These are phyloP conservation scores for Nesoenas mayeri DNA, from an alignment of 2,113 vertebrate genomes.

Conservation along the genomic window DNA sequence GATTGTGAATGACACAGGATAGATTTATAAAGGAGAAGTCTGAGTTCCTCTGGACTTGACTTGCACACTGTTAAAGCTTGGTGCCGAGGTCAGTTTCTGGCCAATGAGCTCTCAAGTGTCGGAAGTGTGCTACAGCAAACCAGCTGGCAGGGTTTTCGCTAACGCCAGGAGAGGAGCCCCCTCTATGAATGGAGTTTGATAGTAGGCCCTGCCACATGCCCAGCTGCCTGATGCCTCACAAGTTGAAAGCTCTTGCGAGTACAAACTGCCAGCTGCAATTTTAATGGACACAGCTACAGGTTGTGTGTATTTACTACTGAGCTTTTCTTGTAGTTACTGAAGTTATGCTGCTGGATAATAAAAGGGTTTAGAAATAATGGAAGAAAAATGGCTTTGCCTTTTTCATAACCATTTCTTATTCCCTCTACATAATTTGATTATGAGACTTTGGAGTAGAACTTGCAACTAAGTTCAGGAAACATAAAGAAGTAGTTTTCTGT, in stretches of 20 bases:
- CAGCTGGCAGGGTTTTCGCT: constrained; percentile 78
- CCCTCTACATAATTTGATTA: fast-evolving
- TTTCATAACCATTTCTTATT: background rate
- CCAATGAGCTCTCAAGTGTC: constrained; percentile 83
- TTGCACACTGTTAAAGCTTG: constrained; percentile 91
- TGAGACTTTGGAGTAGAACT: background rate
- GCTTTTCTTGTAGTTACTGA: background rate
- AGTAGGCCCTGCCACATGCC: constrained; percentile 85
- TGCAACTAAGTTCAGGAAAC: background rate
- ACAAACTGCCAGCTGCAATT: fast-evolving
- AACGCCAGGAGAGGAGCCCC: constrained; percentile 75
- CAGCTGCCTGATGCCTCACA: background rate
- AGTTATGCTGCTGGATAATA: background rate
- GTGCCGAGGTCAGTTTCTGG: constrained; percentile 73
- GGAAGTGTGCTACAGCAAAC: constrained; percentile 90
- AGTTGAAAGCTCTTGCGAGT: background rate
- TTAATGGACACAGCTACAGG: background rate
- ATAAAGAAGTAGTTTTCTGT: background rate
- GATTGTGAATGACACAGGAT: background rate
- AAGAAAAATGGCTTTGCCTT: background rate
- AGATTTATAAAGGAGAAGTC: background rate
- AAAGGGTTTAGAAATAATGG: background rate
- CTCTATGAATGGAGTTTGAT: constrained; percentile 86
- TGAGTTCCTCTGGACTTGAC: fast-evolving
- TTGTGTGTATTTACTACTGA: background rate